Evolutionary conservation across 2,888 invertebrate genomes (phyloP).

Genomic region (Arctia plantaginis): DNA sequence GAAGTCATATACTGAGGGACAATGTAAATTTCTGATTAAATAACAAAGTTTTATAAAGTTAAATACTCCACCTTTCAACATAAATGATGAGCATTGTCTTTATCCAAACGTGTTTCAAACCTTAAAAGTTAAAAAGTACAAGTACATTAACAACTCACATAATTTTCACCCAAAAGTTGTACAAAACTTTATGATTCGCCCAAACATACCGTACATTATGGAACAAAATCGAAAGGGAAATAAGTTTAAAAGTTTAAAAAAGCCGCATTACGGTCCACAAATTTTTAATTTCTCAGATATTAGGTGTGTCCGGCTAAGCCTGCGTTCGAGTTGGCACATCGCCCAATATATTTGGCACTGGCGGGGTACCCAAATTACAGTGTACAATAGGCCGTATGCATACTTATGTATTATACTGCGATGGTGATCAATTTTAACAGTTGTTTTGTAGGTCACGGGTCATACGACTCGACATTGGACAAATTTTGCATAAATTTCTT

Average conservation of each 20-base stretch:
- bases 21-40: background rate
- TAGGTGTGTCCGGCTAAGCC: conserved; percentile 54
- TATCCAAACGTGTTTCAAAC: background rate
- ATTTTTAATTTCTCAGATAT: conserved; percentile 59
- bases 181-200: conserved; percentile 1
- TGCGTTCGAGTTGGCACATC: conserved; percentile 61
- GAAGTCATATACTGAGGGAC: background rate
- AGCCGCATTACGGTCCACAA: conserved; percentile 18
- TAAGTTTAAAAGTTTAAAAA: conserved; percentile 22
- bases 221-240: conserved; percentile 23
- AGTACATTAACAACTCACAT: background rate
- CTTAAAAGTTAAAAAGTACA: background rate
- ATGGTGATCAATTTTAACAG: conserved; percentile 25
- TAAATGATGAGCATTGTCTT: background rate
- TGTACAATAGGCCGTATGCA: conserved; percentile 60
- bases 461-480: background rate
- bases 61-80: background rate
- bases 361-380: conserved; percentile 70
- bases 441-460: conserved; percentile 19
- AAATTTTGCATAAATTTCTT: too few relatives aligned
- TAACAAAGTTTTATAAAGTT: background rate
- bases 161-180: conserved; percentile 8
- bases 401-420: conserved; percentile 23
- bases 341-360: conserved; percentile 74
- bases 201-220: conserved; percentile 13